These are phyloP conservation scores for Prietella phreatophila DNA, from an alignment of 2,113 vertebrate genomes.

Conservation along the genomic window DNA sequence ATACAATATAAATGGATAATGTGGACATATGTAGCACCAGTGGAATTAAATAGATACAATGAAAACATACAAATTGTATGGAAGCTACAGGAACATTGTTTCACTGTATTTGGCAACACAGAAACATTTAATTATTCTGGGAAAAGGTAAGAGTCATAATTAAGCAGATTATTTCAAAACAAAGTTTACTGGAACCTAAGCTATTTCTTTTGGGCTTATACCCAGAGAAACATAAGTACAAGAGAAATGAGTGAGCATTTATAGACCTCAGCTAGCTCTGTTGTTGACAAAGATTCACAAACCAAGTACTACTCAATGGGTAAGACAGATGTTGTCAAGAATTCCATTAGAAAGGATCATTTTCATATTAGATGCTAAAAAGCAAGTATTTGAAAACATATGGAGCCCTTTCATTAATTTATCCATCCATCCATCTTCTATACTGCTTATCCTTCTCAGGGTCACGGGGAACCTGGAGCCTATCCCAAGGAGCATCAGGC, in stretches of 20 bases:
- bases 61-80: too few species aligned
- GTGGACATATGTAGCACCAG: neutral
- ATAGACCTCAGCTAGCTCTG: neutral
- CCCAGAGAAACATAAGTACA: conserved; percentile 11
- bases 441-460: too few species aligned
- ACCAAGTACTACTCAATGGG: neutral
- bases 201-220: neutral
- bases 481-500: too few species aligned
- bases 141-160: neutral
- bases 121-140: neutral
- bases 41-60: too few species aligned
- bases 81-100: neutral
- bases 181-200: neutral
- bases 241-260: neutral
- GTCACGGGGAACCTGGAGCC: too few species aligned
- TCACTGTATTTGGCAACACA: neutral
- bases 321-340: neutral
- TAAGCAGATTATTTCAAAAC: neutral
- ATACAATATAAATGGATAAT: neutral
- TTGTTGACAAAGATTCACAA: neutral
- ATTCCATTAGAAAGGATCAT: too few species aligned
- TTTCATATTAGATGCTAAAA: too few species aligned
- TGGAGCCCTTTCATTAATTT: too few species aligned
- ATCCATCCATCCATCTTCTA: too few species aligned
- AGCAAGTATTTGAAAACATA: too few species aligned